Base-by-base conservation (phyloP, 2,797 vertebrate species). In the Arrhamphus sclerolepis region DNA sequence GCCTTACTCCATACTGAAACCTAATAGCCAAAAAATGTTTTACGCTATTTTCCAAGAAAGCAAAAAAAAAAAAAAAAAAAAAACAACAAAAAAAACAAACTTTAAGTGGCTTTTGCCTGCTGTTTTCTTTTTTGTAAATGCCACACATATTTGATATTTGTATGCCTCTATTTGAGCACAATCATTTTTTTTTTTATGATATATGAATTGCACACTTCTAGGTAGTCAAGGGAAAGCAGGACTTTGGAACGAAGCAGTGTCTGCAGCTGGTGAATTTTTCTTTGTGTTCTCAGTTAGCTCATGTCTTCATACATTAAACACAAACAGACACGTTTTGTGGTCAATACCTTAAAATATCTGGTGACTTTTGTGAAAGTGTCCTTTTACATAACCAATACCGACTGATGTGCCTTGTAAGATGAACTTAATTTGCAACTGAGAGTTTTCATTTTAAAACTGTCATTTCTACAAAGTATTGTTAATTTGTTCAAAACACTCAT, bases 381-480 rank as follows among this genome's bases (percentile, higher is more conserved):
- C 78, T 81, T 64, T 14, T 67, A 67, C 68, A 51, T 70, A 58
- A 56, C 57, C 66, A 31, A 61, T 67, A 76, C 51, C 75, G 86
- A 77, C 72, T 70, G 54, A 86, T 82, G 89, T 91, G 88, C 90
- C 89, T 92, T 92, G 80, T 31, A 54, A 67, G 79, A 86, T 61
- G 69, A 73, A 78, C 62, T 69, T 72, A 65, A 66, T 81, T 81
- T 80, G 63, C 67, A 75, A 56, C 44, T 58, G 74, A 70, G 78
- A 34, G 24, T 63, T 78, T 72, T 77, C 24, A 39, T 83, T 84
- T 66, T 39, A 46, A 66, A 42, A 72, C 68, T 31, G 81, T 84
- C 59, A 73, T 75, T 76, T 80, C 46, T 71, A 76, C 64, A 75
- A 78, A 42, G 53, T 70, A 39, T 66, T 77, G 66, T 76, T 41